phyloP scores from a whole-genome alignment of 2,888 invertebrate genomes.

The Patella caerulea region DNA sequence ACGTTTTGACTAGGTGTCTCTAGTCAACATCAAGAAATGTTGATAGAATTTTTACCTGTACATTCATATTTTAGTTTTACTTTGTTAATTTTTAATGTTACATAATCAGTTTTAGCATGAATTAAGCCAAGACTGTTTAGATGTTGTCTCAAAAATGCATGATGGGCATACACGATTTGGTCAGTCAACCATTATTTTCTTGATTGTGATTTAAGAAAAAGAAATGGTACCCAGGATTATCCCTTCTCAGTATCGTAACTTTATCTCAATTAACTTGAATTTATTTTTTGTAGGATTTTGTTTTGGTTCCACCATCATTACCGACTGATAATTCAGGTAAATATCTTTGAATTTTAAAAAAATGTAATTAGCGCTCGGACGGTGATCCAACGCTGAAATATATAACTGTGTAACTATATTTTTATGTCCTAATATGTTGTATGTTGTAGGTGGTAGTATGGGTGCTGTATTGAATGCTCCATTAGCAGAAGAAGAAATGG shows the following conservation, averaged over 20 bases:
- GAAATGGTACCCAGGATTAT: not conserved
- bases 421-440: not conserved
- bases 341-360: too few relatives aligned
- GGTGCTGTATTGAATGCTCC: slow-evolving; percentile 35
- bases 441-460: slow-evolving; percentile 28
- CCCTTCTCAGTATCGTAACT: not conserved
- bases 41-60: too few relatives aligned
- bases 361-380: not conserved
- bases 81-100: not conserved
- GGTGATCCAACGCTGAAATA: not conserved
- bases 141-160: not conserved
- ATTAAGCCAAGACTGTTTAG: not conserved
- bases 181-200: not conserved
- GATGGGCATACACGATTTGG: not conserved
- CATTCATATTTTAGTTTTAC: too few relatives aligned
- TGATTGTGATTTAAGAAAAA: too few relatives aligned
- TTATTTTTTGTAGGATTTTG: slow-evolving; percentile 60
- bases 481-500: slow-evolving; percentile 39
- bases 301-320: slow-evolving; percentile 64
- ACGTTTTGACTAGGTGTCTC: too few relatives aligned
- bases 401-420: not conserved
- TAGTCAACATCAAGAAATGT: too few relatives aligned
- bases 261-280: not conserved
- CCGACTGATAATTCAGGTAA: slow-evolving; percentile 45
- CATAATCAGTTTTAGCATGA: not conserved